These are phyloP conservation scores for Trigoniulus corallinus DNA, from an alignment of 1,140 invertebrate genomes.

Conservation along the genomic window DNA sequence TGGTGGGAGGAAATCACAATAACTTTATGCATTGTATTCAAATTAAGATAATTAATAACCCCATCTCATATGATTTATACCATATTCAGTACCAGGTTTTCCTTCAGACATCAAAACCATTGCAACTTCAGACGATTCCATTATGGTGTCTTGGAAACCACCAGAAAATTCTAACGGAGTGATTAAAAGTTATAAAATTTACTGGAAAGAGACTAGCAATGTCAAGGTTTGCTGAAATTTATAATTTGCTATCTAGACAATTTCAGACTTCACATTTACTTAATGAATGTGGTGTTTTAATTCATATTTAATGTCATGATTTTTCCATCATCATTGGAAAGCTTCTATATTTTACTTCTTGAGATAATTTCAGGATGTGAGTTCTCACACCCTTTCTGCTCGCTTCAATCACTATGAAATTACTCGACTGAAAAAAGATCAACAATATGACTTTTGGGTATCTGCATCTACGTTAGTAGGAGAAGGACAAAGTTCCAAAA, in stretches of 20 bases:
- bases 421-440: conserved; percentile 57
- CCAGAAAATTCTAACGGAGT: conserved; percentile 82
- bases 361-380: neutral
- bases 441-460: conserved; percentile 85
- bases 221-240: neutral
- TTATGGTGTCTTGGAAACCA: conserved; percentile 83
- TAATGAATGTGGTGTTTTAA: neutral
- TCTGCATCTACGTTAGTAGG: conserved; percentile 83
- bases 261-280: neutral
- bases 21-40: neutral
- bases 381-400: neutral
- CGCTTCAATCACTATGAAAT: conserved; percentile 44
- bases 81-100: conserved; percentile 61
- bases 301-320: neutral
- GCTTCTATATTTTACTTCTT: no score
- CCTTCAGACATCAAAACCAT: conserved; percentile 82
- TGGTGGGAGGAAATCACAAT: conserved; percentile 13
- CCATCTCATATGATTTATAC: conserved; percentile 1
- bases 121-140: conserved; percentile 74
- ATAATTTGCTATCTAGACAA: neutral
- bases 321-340: no score
- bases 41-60: neutral
- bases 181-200: conserved; percentile 82
- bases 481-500: conserved; percentile 46
- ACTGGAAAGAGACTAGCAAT: conserved; percentile 35